Evolutionary conservation across 2,113 vertebrate species (phyloP), one percentile per base, ranked within the genome.

Genomic region (Sminthopsis crassicaudata): DNA sequence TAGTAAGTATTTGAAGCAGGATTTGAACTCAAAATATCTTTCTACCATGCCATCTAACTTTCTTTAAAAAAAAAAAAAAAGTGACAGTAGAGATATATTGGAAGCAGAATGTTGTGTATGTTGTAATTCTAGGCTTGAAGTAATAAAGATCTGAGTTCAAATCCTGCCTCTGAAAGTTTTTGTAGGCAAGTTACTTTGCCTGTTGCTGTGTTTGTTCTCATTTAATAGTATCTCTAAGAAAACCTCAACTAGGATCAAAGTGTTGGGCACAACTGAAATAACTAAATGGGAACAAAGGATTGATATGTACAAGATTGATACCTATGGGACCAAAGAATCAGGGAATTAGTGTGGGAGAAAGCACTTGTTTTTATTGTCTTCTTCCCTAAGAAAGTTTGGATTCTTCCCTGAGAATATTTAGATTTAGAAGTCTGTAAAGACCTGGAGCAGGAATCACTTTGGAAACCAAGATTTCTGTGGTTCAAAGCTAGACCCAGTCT

Each of bases 291-390:
- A 48, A 48, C 48, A 48, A 48, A n/a, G 36, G 36, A 76, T 76
- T 4, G 14, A 76, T 76, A 36, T 76, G 22, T 76, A 76, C 36
- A n/a, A n/a, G 36, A 76, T 19, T 60, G 1, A 5, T 22, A 19
- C 7, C 67, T 76, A 4, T n/a, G 36, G 67, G 36, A n/a, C 14
- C 36, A 67, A 30, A 76, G 30, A 76, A n/a, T 36, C 5, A 19
- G 67, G 67, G 67, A n/a, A 76, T 76, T 76, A 76, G 14, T n/a
- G 14, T n/a, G 67, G 67, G 67, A 76, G 36, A 76, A 76, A 76
- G 36, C 67, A 76, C 14, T 76, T 91, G 19, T 92, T 91, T 92
- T 92, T 8, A 16, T 91, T 95, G 14, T 76, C 60, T 76, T 76
- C 19, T 14, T 16, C 19, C 36, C 16, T 76, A 51, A 51, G 50